phyloP scores from a whole-genome alignment of 2,888 invertebrate species.

The Pseudoips prasinana region DNA sequence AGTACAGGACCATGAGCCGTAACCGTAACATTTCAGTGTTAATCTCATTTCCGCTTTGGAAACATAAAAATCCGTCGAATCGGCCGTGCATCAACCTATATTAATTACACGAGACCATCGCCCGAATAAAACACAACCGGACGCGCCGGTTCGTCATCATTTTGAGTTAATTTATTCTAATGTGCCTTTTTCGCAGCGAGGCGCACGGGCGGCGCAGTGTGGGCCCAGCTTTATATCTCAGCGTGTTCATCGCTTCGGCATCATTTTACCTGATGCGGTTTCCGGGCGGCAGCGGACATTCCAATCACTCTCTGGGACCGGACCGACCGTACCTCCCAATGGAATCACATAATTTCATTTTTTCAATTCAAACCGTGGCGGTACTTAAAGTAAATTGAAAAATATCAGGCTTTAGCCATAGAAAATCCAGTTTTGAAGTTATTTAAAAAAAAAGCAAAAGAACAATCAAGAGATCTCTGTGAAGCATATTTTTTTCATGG shows the following conservation, averaged over 20 bases:
- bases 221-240: constrained; percentile 27
- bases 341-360: constrained; percentile 21
- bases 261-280: constrained; percentile 66
- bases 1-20: too few species aligned
- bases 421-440: neutral
- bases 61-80: constrained; percentile 37
- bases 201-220: constrained; percentile 28
- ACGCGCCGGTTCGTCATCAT: constrained; percentile 48
- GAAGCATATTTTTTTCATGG: constrained; percentile 33
- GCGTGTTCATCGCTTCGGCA: constrained; percentile 47
- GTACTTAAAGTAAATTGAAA: constrained; percentile 8
- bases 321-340: constrained; percentile 27
- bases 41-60: constrained; percentile 39
- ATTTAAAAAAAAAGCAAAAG: constrained; percentile 5
- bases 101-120: constrained; percentile 45
- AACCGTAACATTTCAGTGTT: constrained; percentile 23
- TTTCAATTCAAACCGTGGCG: constrained; percentile 9
- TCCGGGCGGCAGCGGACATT: constrained; percentile 68
- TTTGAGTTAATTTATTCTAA: constrained; percentile 55
- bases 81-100: constrained; percentile 31
- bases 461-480: neutral
- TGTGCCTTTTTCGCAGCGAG: constrained; percentile 48
- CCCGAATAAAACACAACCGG: constrained; percentile 48
- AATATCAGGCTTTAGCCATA: too few species aligned
- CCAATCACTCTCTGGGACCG: constrained; percentile 46